Evolutionary conservation across 2,113 vertebrate genomes (phyloP).

Genomic region (Myxocyprinus asiaticus): DNA sequence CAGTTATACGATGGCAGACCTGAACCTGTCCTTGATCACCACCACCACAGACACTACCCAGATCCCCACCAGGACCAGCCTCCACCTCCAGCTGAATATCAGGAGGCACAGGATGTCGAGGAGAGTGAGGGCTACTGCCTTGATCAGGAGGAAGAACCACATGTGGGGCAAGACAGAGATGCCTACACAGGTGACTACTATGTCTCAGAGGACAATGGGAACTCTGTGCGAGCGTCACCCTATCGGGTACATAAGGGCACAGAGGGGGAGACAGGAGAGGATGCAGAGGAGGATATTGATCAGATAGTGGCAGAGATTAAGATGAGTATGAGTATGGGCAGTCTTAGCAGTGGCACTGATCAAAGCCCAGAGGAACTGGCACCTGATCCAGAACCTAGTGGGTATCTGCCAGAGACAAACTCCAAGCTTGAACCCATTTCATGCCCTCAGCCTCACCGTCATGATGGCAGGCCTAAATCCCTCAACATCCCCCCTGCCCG

Average conservation of each 20-base stretch:
- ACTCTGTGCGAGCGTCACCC: conserved; percentile 73
- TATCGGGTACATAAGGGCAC: conserved; percentile 77
- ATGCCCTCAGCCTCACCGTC: conserved; percentile 75
- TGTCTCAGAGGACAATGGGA: conserved; percentile 84
- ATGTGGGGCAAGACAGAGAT: conserved; percentile 77
- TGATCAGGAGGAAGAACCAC: conserved; percentile 75
- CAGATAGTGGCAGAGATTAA: conserved; percentile 98
- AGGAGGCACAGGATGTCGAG: conserved; percentile 75
- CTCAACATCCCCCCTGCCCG: conserved; percentile 85
- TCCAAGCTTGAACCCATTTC: conserved; percentile 70
- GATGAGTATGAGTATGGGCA: conserved; percentile 98
- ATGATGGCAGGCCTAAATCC: conserved; percentile 89
- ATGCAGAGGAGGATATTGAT: conserved; percentile 97
- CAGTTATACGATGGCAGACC: conserved; percentile 80
- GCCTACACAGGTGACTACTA: conserved; percentile 84
- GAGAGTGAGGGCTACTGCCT: conserved; percentile 66
- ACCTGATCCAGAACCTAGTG: conserved; percentile 64
- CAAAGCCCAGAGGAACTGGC: conserved; percentile 85
- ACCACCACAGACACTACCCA: conserved; percentile 60
- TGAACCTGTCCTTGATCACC: conserved; percentile 80
- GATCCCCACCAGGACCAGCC: conserved; percentile 66
- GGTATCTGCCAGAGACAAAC: conserved; percentile 67
- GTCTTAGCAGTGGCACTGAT: conserved; percentile 87
- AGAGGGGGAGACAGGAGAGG: conserved; percentile 80
- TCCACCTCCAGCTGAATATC: conserved; percentile 66